A percentile compares a stretch with the other conserved stretches of the same genome.
Conservation (phyloP, 2,797 vertebrate genomes). For the Parauchenoglanis punctatus region DNA sequence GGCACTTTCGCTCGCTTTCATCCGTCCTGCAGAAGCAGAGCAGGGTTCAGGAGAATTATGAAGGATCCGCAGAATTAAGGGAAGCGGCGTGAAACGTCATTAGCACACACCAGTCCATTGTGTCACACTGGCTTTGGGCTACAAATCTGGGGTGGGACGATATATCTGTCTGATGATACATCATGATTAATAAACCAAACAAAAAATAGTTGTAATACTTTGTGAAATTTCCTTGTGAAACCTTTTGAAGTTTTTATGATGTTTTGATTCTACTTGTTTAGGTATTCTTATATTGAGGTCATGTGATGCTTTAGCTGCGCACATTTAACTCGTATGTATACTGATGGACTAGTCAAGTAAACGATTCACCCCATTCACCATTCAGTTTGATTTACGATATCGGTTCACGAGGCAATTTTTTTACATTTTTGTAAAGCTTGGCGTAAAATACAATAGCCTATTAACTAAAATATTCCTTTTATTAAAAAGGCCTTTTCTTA, state of each 20-base stretch:
- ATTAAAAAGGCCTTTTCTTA: no score
- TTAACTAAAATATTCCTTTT: no score
- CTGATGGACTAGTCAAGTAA: no score
- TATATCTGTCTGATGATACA: neutral
- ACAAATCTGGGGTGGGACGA: neutral
- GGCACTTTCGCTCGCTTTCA: conserved; percentile 62
- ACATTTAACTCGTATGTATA: no score
- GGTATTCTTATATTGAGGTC: neutral
- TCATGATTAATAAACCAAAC: neutral
- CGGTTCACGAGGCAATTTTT: no score
- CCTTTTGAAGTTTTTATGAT: neutral
- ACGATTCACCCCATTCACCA: no score
- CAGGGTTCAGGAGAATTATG: conserved; percentile 65
- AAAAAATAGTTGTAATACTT: neutral
- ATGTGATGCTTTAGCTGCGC: no score
- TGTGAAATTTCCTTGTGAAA: neutral
- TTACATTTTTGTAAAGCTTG: no score
- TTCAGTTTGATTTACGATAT: no score
- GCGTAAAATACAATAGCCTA: no score
- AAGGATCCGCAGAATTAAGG: conserved; percentile 52
- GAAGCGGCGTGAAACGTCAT: conserved; percentile 55
- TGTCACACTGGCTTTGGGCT: conserved; percentile 4
- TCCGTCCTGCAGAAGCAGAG: conserved; percentile 64
- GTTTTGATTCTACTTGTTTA: neutral
- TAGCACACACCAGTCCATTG: conserved; percentile 39